Evolutionary conservation across 2,113 vertebrate genomes (phyloP), one percentile per base, ranked within the genome.

Genomic region (Perca fluviatilis): DNA sequence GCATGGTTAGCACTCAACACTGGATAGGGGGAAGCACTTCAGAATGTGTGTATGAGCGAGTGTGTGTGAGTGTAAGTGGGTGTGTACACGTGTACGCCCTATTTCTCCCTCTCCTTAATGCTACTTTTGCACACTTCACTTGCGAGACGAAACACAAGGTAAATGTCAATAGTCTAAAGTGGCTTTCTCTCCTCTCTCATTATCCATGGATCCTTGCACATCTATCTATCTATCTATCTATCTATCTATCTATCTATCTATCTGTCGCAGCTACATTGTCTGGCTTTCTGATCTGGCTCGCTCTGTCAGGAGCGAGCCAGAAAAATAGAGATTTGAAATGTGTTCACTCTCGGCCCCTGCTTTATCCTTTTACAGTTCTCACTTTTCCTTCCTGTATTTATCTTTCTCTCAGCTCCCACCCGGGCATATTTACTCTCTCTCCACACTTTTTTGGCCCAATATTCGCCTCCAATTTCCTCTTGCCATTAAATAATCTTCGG

Each of bases 101-200:
- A 36, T 70, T 76, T 75, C 74, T 43, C 54, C 66, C 72, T 64
- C 79, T 56, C n/a, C 2, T 75, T 54, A 25, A 80, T 66, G 77
- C 80, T 73, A 47, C 67, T 82, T 85, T 80, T 68, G 61, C 73
- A 65, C 79, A 80, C 83, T 85, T 80, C 83, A 86, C 83, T 83
- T 78, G 74, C 5, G 36, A 69, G 72, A 76, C 86, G 81, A 87
- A 82, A 79, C 57, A 79, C 72, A 84, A 87, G 73, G 77, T 82
- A 84, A 89, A 92, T 89, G 91, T 86, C 84, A 91, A 85, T 33
- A 83, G 68, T 77, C 66, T 72, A 54, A 79, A 88, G 67, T 71
- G 87, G 49, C 21, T 67, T 83, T 80, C 33, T 71, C 46, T 67
- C 60, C 57, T 57, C 51, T 79, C 6, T 66, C 62, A 43, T 68